Evolutionary conservation across 2,888 invertebrate genomes (phyloP).

Genomic region (Catocala fraxini): DNA sequence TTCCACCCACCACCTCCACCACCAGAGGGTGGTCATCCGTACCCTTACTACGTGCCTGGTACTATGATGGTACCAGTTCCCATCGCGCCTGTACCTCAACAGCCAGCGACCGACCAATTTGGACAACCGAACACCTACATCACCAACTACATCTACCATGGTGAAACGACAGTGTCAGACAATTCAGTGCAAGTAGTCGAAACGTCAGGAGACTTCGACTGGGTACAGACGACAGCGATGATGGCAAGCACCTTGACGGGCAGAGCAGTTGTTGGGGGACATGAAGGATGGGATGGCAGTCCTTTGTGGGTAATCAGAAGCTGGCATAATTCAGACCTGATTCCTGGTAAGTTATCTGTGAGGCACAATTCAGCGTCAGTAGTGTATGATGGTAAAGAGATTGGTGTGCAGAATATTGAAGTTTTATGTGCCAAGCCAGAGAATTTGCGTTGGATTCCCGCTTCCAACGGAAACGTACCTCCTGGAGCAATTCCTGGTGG

Average conservation of each 20-base stretch:
- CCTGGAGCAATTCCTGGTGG: slow-evolving; percentile 87
- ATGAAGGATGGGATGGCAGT: slow-evolving; percentile 84
- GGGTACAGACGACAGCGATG: slow-evolving; percentile 77
- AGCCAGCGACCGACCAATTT: slow-evolving; percentile 11
- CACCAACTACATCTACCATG: slow-evolving; percentile 81
- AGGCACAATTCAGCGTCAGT: slow-evolving; percentile 78
- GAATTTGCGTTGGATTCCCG: slow-evolving; percentile 83
- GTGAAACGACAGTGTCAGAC: slow-evolving; percentile 57
- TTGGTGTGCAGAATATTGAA: slow-evolving; percentile 80
- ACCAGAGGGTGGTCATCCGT: slow-evolving; percentile 43
- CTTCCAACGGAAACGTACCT: slow-evolving; percentile 84
- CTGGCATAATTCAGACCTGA: slow-evolving; percentile 79
- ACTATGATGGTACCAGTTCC: slow-evolving; percentile 76
- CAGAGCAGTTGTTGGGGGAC: slow-evolving; percentile 79
- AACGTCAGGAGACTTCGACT: slow-evolving; percentile 75
- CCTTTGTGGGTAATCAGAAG: slow-evolving; percentile 82
- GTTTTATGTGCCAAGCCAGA: slow-evolving; percentile 75
- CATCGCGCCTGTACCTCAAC: slow-evolving; percentile 46
- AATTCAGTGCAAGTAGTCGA: slow-evolving; percentile 68
- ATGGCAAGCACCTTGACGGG: slow-evolving; percentile 71
- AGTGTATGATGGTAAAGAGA: slow-evolving; percentile 75
- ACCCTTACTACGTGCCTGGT: slow-evolving; percentile 75
- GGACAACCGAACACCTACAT: slow-evolving; percentile 70
- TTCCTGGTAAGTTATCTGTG: slow-evolving; percentile 82
- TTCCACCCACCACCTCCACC: slow-evolving; percentile 45